A percentile compares a stretch with the other conserved stretches of the same genome.
phyloP scores from a whole-genome alignment of 2,113 vertebrate genomes.

The Cromileptes altivelis region DNA sequence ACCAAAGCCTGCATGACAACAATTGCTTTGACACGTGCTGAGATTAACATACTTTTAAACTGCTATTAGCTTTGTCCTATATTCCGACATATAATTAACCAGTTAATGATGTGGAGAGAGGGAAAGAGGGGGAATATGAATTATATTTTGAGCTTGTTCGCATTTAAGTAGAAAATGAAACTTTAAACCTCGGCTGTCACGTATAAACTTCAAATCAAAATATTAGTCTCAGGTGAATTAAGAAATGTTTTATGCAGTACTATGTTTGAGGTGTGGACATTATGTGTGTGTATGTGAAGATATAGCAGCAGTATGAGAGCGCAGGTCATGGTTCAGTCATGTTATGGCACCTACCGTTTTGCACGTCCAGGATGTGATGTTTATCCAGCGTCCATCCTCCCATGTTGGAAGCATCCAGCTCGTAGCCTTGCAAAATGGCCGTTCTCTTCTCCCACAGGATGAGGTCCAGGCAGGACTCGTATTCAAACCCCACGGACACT shows the following conservation, averaged over 20 bases:
- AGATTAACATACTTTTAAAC: slow-evolving; percentile 40
- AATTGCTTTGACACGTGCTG: slow-evolving; percentile 32
- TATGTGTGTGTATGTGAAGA: not conserved
- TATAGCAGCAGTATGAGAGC: no score
- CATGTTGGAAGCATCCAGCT: slow-evolving; percentile 97
- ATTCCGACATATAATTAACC: slow-evolving; percentile 13
- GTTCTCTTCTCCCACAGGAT: slow-evolving; percentile 99
- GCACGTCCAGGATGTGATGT: slow-evolving; percentile 95
- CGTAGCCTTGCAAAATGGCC: slow-evolving; percentile 93
- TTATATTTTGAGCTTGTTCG: not conserved
- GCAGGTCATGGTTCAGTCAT: not conserved
- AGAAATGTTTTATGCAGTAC: not conserved
- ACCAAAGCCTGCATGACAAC: slow-evolving; percentile 31
- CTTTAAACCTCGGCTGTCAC: not conserved
- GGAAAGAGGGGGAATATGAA: not conserved
- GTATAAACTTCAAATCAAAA: not conserved
- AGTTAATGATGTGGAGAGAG: slow-evolving; percentile 13
- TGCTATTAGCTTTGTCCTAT: slow-evolving; percentile 1
- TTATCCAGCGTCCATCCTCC: slow-evolving; percentile 96
- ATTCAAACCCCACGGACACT: slow-evolving; percentile 99
- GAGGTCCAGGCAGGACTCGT: slow-evolving; percentile 97
- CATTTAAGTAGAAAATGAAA: not conserved
- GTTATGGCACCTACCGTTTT: slow-evolving; percentile 88
- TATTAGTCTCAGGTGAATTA: not conserved
- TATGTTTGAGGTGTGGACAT: not conserved